Evolutionary conservation across 2,888 invertebrate species (phyloP).

Genomic region (Gastracanthus pulcherrimus): DNA sequence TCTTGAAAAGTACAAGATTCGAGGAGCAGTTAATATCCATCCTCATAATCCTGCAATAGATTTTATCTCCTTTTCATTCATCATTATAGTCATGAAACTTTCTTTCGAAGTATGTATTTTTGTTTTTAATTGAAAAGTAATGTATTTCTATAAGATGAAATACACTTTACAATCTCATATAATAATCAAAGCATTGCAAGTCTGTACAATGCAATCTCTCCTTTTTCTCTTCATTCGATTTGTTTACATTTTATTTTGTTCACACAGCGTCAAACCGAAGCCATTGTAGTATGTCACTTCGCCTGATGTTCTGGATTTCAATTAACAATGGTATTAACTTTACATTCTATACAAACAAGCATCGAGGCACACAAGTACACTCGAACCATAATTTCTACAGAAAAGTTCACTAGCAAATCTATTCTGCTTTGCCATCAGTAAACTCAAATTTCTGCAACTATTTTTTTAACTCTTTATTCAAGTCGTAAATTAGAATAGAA

Average conservation of each 20-base stretch:
- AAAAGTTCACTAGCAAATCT: conserved; percentile 59
- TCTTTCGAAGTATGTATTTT: conserved; percentile 28
- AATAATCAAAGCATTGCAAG: conserved; percentile 46
- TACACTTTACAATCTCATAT: conserved; percentile 43
- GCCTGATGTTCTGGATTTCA: conserved; percentile 24
- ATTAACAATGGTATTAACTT: conserved; percentile 54
- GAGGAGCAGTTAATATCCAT: conserved; percentile 38
- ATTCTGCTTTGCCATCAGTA: conserved; percentile 58
- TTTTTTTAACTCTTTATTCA: conserved; percentile 47
- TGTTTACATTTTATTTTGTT: conserved; percentile 52
- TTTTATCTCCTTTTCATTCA: conserved; percentile 21
- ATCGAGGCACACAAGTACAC: conserved; percentile 46
- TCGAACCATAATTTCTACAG: conserved; percentile 54
- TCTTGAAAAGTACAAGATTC: conserved; percentile 25
- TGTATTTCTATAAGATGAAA: conserved; percentile 42
- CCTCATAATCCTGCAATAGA: conserved; percentile 23
- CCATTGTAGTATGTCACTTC: conserved; percentile 54
- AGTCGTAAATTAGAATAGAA: conserved; percentile 55
- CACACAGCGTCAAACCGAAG: conserved; percentile 47
- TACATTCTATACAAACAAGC: conserved; percentile 59
- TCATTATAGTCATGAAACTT: conserved; percentile 44
- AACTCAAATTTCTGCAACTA: conserved; percentile 53
- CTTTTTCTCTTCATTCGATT: conserved; percentile 27
- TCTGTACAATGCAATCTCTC: conserved; percentile 49
- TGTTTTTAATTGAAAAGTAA: conserved; percentile 44